Conservation (phyloP, 2,888 invertebrate genomes). For the Aporophyla nigra region DNA sequence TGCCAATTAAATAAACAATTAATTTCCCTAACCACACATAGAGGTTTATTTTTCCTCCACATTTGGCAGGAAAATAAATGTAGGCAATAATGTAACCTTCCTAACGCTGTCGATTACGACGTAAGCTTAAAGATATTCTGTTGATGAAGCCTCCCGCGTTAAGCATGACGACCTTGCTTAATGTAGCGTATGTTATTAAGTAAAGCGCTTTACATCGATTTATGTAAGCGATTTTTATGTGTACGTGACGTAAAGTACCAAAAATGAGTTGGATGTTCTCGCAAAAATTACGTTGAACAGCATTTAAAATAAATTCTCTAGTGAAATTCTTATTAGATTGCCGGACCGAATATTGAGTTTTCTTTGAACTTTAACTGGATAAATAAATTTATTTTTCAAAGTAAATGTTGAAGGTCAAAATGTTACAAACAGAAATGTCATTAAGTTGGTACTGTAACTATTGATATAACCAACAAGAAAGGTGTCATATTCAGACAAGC, state of each 20-base stretch:
- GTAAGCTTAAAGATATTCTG: conserved; percentile 62
- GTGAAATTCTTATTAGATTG: conserved; percentile 31
- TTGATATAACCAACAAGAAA: not conserved
- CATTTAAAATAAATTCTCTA: conserved; percentile 28
- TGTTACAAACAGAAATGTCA: not conserved
- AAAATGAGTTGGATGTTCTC: conserved; percentile 30
- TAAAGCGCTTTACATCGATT: conserved; percentile 62
- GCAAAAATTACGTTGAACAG: conserved; percentile 18
- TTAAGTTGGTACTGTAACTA: not conserved
- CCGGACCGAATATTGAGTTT: conserved; percentile 19
- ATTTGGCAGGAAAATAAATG: conserved; percentile 33
- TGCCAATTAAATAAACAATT: not conserved
- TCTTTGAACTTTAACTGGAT: conserved; percentile 35
- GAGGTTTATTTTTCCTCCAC: not conserved
- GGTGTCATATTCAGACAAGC: not conserved
- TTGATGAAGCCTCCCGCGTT: conserved; percentile 57
- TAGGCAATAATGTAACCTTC: conserved; percentile 26
- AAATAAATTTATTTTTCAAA: not conserved
- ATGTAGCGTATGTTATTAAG: conserved; percentile 67
- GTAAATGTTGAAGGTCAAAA: not conserved
- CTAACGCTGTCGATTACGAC: conserved; percentile 51
- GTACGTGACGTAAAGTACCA: conserved; percentile 36
- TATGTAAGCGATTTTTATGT: conserved; percentile 46
- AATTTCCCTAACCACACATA: not conserved
- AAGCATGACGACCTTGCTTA: conserved; percentile 61